Percentiles rank a stretch among this genome's conserved stretches.
Evolutionary conservation across 2,113 vertebrate species (phyloP).

Genomic region (Furnarius figulus): DNA sequence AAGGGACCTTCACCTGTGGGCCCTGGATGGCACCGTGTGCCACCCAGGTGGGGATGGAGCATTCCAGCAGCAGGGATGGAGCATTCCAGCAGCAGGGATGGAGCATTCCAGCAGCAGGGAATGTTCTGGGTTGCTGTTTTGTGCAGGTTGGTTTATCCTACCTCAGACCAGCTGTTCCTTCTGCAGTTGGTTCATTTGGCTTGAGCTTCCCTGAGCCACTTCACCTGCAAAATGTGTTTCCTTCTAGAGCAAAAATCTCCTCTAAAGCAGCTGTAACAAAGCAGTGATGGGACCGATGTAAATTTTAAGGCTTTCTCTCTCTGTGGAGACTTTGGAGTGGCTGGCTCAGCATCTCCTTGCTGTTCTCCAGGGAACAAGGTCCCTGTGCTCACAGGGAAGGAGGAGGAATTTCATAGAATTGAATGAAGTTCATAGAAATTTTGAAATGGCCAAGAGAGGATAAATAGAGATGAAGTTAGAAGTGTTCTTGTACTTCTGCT

Average conservation of each 20-base stretch:
- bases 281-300: accelerated
- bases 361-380: neutral
- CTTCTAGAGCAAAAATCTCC: neutral
- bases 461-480: neutral
- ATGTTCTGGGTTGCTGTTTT: neutral
- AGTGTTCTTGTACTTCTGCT: neutral
- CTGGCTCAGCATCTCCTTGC: neutral
- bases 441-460: neutral
- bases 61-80: neutral
- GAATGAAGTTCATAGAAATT: neutral
- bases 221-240: neutral
- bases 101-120: neutral
- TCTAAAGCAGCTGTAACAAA: neutral
- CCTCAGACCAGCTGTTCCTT: neutral
- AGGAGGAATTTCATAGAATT: neutral
- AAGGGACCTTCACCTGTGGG: neutral
- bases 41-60: too few species aligned
- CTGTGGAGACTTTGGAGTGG: neutral
- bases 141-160: neutral
- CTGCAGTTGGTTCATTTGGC: neutral
- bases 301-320: neutral
- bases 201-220: neutral
- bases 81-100: accelerated
- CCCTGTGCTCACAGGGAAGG: neutral
- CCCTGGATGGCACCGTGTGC: neutral